Evolutionary conservation across 1,140 invertebrate species (phyloP).

Genomic region (Drosophila quadrilineata): DNA sequence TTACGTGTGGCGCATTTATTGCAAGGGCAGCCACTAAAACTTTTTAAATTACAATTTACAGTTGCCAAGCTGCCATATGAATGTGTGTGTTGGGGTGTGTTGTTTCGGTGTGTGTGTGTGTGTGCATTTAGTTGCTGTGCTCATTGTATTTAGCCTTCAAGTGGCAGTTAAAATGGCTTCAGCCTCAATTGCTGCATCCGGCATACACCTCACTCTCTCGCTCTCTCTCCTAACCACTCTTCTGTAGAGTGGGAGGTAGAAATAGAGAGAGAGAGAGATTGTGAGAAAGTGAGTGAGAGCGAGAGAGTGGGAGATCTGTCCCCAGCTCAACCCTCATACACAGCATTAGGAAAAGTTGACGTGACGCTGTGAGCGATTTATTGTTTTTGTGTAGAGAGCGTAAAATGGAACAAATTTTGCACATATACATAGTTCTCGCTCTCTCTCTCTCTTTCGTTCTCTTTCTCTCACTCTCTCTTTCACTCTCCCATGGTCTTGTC

Average conservation of each 20-base stretch:
- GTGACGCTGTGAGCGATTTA: constrained; percentile 77
- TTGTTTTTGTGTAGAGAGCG: constrained; percentile 75
- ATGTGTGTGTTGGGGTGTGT: not conserved
- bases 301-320: too few species aligned
- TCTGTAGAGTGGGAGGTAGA: too few species aligned
- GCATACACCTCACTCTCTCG: not conserved
- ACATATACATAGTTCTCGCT: constrained; percentile 7
- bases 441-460: not conserved
- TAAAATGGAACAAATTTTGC: constrained; percentile 74
- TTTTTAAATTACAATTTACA: constrained; percentile 72
- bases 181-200: constrained; percentile 71
- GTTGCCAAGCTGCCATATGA: constrained; percentile 20
- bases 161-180: constrained; percentile 76
- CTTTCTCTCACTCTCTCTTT: too few species aligned
- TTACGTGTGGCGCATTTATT: constrained; percentile 42
- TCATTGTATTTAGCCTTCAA: constrained; percentile 62
- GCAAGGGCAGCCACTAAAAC: constrained; percentile 64
- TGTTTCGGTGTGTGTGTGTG: constrained; percentile 12
- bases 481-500: constrained; percentile 14
- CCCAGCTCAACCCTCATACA: constrained; percentile 6
- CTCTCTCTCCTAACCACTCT: not conserved
- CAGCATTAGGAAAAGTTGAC: constrained; percentile 75
- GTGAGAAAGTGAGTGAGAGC: too few species aligned
- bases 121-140: constrained; percentile 27
- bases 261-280: too few species aligned